These are phyloP conservation scores for Trachelus iudaicus DNA, from an alignment of 2,888 invertebrate genomes.

Conservation along the genomic window DNA sequence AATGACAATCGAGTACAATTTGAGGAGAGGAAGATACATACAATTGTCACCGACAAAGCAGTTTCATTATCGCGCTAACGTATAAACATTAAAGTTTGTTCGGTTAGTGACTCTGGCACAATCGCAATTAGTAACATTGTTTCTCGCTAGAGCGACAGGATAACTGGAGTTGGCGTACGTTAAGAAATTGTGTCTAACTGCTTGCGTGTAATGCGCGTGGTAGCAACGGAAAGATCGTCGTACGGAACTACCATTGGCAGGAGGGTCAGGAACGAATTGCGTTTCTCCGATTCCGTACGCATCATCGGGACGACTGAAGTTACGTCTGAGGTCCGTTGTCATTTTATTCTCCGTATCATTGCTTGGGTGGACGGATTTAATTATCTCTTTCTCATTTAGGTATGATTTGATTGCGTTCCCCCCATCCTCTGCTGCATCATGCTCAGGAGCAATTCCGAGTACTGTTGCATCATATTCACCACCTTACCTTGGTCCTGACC, in stretches of 20 bases:
- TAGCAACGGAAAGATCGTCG: not conserved
- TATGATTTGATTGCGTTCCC: slow-evolving; percentile 54
- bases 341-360: slow-evolving; percentile 1
- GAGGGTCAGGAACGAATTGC: not conserved
- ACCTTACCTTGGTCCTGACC: slow-evolving; percentile 67
- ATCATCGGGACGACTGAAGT: not conserved
- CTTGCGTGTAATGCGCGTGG: not conserved
- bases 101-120: not conserved
- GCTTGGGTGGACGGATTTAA: slow-evolving; percentile 40
- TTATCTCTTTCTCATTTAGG: slow-evolving; percentile 29
- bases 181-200: not conserved
- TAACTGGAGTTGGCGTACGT: not conserved
- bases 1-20: not conserved
- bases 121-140: slow-evolving; percentile 1
- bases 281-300: not conserved
- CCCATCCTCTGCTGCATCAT: slow-evolving; percentile 73
- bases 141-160: not conserved
- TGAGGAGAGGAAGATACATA: not conserved
- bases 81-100: not conserved
- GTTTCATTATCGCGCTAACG: not conserved
- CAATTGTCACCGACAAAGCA: not conserved
- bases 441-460: slow-evolving; percentile 71
- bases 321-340: slow-evolving; percentile 5
- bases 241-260: not conserved
- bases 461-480: slow-evolving; percentile 73